phyloP scores from a whole-genome alignment of 64 coral and sea anemone genomes.

The Hydrozoanthus tunicans region DNA sequence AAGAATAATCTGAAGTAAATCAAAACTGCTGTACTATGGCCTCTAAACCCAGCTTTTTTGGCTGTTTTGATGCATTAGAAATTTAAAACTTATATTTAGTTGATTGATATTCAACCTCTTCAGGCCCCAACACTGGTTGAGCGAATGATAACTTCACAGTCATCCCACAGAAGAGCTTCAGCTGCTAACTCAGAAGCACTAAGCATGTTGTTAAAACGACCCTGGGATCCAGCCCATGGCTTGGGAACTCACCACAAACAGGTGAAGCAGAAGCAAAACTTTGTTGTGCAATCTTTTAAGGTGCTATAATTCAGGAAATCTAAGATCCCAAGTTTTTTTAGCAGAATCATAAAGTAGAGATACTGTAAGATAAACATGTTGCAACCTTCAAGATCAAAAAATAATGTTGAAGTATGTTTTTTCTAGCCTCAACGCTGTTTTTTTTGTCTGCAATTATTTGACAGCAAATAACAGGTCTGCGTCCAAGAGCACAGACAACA shows the following conservation, averaged over 20 bases:
- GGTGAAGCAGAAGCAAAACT: slow-evolving; percentile 16
- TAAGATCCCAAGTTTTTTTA: neutral
- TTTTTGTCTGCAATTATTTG: no score
- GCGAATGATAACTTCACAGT: slow-evolving; percentile 72
- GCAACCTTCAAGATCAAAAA: no score
- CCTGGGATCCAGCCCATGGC: slow-evolving; percentile 94
- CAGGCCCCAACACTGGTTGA: slow-evolving; percentile 91
- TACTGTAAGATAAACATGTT: no score
- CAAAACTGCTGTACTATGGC: no score
- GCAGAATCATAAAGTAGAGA: neutral
- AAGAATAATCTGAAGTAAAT: no score
- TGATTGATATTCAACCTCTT: neutral
- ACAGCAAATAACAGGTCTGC: no score
- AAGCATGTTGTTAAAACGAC: slow-evolving; percentile 83
- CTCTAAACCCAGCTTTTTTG: no score
- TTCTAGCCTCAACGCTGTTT: no score
- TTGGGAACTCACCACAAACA: slow-evolving; percentile 88
- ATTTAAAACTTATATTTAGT: no score
- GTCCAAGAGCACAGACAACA: no score
- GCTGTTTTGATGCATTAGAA: no score
- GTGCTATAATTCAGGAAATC: neutral
- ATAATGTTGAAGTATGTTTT: no score
- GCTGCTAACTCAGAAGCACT: slow-evolving; percentile 80
- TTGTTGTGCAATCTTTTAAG: neutral
- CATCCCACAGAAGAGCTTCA: slow-evolving; percentile 75